phyloP scores from a whole-genome alignment of 2,888 invertebrate genomes.

The Eristalis tenax region DNA sequence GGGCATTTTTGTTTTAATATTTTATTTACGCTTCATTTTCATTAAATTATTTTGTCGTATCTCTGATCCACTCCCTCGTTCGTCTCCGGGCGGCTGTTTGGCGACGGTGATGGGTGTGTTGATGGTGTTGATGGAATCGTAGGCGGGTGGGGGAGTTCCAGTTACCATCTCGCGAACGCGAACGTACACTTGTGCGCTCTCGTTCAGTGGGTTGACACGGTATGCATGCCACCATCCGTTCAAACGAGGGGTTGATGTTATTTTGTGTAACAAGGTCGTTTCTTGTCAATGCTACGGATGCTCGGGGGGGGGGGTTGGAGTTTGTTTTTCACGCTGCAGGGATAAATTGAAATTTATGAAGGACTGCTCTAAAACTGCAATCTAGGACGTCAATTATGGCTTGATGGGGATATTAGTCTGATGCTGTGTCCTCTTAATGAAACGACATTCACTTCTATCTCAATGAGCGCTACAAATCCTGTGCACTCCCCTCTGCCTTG shows the following conservation, averaged over 20 bases:
- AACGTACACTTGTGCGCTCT: too few species aligned
- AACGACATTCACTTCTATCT: too few species aligned
- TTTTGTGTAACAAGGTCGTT: conserved; percentile 46
- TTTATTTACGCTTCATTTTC: conserved; percentile 59
- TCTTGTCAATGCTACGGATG: background rate
- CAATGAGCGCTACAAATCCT: background rate
- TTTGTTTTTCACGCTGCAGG: conserved; percentile 10
- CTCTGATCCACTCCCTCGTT: background rate
- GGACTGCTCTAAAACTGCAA: conserved; percentile 5
- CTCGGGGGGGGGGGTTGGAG: background rate
- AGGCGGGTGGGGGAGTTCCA: background rate
- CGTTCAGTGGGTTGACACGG: background rate
- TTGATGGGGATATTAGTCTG: conserved; percentile 3
- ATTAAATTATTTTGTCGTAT: conserved; percentile 51
- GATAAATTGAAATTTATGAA: conserved; percentile 5
- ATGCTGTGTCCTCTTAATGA: background rate
- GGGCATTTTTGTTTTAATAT: conserved; percentile 39
- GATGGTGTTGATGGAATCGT: too few species aligned
- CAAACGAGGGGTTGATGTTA: background rate
- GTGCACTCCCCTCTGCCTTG: background rate
- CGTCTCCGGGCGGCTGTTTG: background rate
- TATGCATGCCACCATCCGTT: background rate
- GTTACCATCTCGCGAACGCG: background rate
- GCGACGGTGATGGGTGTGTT: too few species aligned
- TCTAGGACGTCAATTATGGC: background rate